phyloP scores from a whole-genome alignment of 2,797 vertebrate genomes.

The Sebastes variabilis region DNA sequence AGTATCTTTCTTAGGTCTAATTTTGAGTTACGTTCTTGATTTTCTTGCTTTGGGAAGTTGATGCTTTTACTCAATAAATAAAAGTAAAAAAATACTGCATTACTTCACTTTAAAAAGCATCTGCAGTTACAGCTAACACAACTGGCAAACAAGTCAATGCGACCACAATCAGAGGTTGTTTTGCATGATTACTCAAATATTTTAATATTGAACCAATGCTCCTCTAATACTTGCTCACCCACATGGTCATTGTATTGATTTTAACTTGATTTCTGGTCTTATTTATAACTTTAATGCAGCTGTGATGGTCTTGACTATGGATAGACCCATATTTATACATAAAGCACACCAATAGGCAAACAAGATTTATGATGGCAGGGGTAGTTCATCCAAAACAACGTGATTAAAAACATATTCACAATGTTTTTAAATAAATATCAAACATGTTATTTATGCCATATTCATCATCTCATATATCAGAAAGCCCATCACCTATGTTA shows the following conservation, averaged over 20 bases:
- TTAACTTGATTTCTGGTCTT: not conserved
- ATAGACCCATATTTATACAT: too few species aligned
- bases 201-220: not conserved
- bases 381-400: too few species aligned
- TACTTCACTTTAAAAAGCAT: not conserved
- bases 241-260: not conserved
- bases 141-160: not conserved
- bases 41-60: not conserved
- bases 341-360: too few species aligned
- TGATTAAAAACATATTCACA: too few species aligned
- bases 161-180: not conserved
- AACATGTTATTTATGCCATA: too few species aligned
- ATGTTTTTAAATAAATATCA: too few species aligned
- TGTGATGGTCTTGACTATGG: not conserved
- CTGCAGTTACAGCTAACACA: not conserved
- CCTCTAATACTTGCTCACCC: not conserved
- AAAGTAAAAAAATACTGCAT: not conserved
- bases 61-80: not conserved
- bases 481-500: too few species aligned
- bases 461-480: too few species aligned
- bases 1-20: not conserved
- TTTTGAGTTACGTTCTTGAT: not conserved
- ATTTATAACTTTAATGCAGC: not conserved
- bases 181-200: not conserved
- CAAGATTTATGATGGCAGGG: too few species aligned